Percentiles rank a stretch among this genome's conserved stretches.
These are phyloP conservation scores for Phyto melanocephala DNA, from an alignment of 2,888 invertebrate species.

Conservation along the genomic window DNA sequence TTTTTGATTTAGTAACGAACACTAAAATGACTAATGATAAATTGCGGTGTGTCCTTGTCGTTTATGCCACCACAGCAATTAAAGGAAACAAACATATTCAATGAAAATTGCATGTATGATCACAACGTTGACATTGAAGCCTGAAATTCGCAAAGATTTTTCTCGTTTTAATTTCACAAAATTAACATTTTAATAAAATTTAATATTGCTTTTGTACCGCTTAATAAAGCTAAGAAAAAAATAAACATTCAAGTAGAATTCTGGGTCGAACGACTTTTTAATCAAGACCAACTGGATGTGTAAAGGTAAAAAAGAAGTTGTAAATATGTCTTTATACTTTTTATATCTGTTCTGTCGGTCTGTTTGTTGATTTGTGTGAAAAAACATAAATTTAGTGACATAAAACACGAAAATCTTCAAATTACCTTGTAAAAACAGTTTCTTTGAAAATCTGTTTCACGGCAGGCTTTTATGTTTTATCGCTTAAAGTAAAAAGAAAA, in stretches of 20 bases:
- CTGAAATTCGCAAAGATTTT: neutral
- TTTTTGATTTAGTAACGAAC: constrained; percentile 2
- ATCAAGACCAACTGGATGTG: neutral
- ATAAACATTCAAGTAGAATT: neutral
- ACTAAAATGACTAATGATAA: constrained; percentile 19
- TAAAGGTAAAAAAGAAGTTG: neutral
- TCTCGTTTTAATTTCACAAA: constrained; percentile 21
- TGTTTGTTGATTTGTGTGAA: neutral
- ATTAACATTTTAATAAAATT: constrained; percentile 26
- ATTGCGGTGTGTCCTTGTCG: constrained; percentile 6
- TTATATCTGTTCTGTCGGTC: neutral
- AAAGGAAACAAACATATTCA: constrained; percentile 36
- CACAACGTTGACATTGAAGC: constrained; percentile 36
- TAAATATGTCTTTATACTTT: neutral
- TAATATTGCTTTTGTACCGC: neutral
- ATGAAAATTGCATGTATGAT: constrained; percentile 38
- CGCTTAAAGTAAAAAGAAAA: constrained; percentile 11
- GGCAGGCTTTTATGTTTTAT: constrained; percentile 59
- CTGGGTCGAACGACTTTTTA: constrained; percentile 18
- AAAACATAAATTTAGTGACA: constrained; percentile 56
- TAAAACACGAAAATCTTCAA: constrained; percentile 27
- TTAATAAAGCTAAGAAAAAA: too few species aligned
- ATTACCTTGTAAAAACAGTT: neutral
- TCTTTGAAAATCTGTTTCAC: constrained; percentile 3
- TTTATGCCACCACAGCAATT: constrained; percentile 18